These are phyloP conservation scores for Malurus elegans DNA, from an alignment of 2,113 vertebrate species.

Conservation along the genomic window DNA sequence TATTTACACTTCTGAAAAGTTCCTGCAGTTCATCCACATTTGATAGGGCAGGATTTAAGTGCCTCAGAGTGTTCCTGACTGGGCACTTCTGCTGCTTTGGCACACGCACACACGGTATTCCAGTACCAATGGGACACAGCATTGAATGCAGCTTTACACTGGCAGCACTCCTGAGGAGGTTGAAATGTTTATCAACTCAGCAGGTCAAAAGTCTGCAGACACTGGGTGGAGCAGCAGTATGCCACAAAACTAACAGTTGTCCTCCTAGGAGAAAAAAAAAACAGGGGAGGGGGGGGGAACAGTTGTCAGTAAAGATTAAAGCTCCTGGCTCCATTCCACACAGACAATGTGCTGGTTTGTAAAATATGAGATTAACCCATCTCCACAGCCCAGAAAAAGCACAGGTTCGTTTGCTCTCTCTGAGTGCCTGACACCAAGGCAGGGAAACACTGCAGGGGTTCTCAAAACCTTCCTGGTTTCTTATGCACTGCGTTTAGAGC, in stretches of 20 bases:
- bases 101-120: not conserved
- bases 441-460: not conserved
- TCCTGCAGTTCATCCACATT: conserved; percentile 35
- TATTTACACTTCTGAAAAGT: conserved; percentile 49
- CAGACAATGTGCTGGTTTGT: conserved; percentile 24
- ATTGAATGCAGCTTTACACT: conserved; percentile 28
- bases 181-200: conserved; percentile 83
- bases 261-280: conserved; percentile 68
- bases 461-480: conserved; percentile 1
- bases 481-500: not conserved
- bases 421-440: not conserved
- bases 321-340: not conserved
- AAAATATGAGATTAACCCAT: conserved; percentile 7
- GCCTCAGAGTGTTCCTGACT: not conserved
- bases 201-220: conserved; percentile 91
- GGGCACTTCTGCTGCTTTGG: conserved; percentile 50
- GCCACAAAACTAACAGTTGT: conserved; percentile 94
- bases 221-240: conserved; percentile 95
- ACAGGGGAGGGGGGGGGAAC: not conserved
- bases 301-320: conserved; percentile 54
- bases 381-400: not conserved
- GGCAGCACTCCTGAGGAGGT: conserved; percentile 52
- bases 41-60: conserved; percentile 37
- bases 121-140: conserved; percentile 3
- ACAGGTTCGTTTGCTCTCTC: not conserved